Percentiles rank a stretch among this genome's conserved stretches.
Conservation (phyloP, 2,888 invertebrate species). For the Capitulum mitella region DNA sequence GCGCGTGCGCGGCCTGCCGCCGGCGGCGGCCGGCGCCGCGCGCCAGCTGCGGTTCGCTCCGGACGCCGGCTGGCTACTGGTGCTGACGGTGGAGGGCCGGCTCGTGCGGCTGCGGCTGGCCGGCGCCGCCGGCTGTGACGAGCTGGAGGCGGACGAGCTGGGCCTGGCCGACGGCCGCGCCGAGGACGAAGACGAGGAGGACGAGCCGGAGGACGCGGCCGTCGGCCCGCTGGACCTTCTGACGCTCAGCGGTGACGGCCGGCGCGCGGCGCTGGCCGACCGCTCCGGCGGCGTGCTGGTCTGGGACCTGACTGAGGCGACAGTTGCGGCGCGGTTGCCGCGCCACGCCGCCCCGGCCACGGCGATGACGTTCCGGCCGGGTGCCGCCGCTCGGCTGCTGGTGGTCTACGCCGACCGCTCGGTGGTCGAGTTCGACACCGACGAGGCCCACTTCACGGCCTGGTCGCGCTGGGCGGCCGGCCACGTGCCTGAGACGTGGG, state of each 20-base stretch:
- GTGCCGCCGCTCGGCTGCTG: not conserved
- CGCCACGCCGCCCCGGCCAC: not conserved
- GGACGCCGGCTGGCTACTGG: not conserved
- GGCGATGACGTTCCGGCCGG: not conserved
- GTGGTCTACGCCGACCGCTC: not conserved
- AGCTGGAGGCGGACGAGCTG: not conserved
- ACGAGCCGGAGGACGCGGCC: not conserved
- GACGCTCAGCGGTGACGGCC: not conserved
- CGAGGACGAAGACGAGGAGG: not conserved
- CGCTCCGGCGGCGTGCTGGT: not conserved
- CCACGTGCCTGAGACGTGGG: not conserved
- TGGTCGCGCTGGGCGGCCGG: constrained; percentile 9
- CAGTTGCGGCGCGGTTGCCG: not conserved
- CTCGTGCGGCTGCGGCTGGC: not conserved
- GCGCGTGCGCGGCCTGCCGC: not conserved
- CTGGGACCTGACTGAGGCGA: not conserved
- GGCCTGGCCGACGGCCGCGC: not conserved
- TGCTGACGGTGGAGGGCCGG: not conserved
- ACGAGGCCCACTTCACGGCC: not conserved
- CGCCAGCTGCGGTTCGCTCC: not conserved
- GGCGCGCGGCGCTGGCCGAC: constrained; percentile 2
- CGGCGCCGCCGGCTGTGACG: not conserved
- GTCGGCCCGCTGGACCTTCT: not conserved
- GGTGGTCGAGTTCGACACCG: not conserved
- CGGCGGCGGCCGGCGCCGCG: not conserved